These are phyloP conservation scores for Yponomeuta cagnagella DNA, from an alignment of 2,888 invertebrate genomes.

Conservation along the genomic window DNA sequence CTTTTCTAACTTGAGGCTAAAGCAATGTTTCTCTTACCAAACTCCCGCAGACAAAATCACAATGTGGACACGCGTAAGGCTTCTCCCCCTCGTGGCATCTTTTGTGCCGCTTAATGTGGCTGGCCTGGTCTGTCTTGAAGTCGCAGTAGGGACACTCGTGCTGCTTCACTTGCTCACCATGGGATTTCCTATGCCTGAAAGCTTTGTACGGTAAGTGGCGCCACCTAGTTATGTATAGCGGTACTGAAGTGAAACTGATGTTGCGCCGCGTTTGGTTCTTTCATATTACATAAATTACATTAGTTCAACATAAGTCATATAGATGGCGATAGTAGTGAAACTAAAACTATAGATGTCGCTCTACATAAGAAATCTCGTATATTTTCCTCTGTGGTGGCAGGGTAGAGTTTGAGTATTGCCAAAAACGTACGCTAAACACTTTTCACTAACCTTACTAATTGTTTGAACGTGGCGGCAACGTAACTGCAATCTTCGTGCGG, in stretches of 20 bases:
- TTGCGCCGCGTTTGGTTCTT: background rate
- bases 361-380: background rate
- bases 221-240: constrained; percentile 26
- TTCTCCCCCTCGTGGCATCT: constrained; percentile 87
- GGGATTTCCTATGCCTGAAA: constrained; percentile 78
- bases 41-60: constrained; percentile 84
- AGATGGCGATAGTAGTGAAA: constrained; percentile 26
- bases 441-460: constrained; percentile 43
- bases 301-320: background rate
- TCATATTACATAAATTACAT: background rate
- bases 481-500: constrained; percentile 46
- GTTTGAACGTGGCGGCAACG: constrained; percentile 41
- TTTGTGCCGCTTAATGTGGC: constrained; percentile 86
- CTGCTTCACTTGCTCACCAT: constrained; percentile 65
- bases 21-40: constrained; percentile 69
- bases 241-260: background rate
- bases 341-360: background rate
- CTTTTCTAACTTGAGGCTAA: too few species aligned
- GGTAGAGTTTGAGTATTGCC: too few species aligned
- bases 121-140: constrained; percentile 80
- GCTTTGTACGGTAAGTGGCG: constrained; percentile 18
- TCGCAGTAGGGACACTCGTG: constrained; percentile 81
- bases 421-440: background rate
- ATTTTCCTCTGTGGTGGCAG: too few species aligned
- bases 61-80: constrained; percentile 91